A percentile compares a stretch with the other conserved stretches of the same genome.
Conservation (phyloP, 2,797 vertebrate genomes). For the Strix occidentalis region DNA sequence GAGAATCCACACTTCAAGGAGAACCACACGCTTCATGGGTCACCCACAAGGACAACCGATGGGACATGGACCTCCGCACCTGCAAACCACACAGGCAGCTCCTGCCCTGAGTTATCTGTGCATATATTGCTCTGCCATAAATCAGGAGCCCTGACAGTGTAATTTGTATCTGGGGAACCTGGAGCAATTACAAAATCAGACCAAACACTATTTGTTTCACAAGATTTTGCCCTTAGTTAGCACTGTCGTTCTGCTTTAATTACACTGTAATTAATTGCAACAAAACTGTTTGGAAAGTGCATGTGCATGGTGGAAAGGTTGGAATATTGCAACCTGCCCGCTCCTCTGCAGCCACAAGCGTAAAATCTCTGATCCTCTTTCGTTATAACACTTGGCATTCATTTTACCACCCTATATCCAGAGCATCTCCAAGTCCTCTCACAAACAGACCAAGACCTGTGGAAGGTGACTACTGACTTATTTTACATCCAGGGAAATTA, state of each 20-base stretch:
- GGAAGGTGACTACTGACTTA: not conserved
- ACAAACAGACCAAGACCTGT: not conserved
- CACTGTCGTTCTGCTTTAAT: constrained; percentile 44
- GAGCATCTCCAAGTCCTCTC: not conserved
- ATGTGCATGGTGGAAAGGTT: not conserved
- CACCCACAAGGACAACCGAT: not conserved
- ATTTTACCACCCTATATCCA: not conserved
- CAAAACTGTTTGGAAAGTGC: constrained; percentile 62
- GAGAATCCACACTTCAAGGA: not conserved
- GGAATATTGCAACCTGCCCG: constrained; percentile 1
- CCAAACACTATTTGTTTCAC: constrained; percentile 24
- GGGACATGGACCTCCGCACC: not conserved
- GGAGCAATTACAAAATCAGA: constrained; percentile 53
- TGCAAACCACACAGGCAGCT: not conserved
- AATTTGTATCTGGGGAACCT: constrained; percentile 17
- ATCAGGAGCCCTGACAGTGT: constrained; percentile 2
- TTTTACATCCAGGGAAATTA: not conserved
- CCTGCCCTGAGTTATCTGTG: not conserved
- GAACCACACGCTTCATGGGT: not conserved
- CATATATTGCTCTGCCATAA: not conserved
- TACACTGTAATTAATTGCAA: constrained; percentile 62
- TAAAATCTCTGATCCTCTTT: not conserved
- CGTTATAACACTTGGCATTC: not conserved
- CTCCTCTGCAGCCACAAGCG: not conserved
- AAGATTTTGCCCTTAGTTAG: constrained; percentile 56